These are phyloP conservation scores for Molorchus minor DNA, from an alignment of 2,888 invertebrate genomes.

Conservation along the genomic window DNA sequence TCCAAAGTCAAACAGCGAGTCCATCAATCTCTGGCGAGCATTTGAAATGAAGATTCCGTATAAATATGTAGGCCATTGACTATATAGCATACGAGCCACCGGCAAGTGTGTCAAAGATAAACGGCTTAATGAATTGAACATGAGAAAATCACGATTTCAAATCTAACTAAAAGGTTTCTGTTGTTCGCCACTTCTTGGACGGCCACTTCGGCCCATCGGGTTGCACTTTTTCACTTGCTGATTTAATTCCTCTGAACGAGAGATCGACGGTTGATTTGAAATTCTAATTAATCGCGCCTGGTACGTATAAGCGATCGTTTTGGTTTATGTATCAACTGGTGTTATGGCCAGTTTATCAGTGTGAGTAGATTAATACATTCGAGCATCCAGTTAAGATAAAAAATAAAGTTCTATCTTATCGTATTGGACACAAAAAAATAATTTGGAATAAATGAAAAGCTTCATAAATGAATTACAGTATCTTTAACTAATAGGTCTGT, in stretches of 20 bases:
- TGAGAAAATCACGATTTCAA: constrained; percentile 61
- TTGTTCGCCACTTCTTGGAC: constrained; percentile 56
- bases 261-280: constrained; percentile 13
- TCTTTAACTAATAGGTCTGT: no score
- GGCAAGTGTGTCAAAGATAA: constrained; percentile 53
- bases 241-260: constrained; percentile 16
- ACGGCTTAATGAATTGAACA: constrained; percentile 63
- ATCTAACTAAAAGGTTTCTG: constrained; percentile 63
- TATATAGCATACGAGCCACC: constrained; percentile 17
- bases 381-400: no score
- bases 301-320: no score
- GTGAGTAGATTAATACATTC: no score
- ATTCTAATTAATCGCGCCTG: constrained; percentile 9
- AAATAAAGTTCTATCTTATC: no score
- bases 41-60: constrained; percentile 38
- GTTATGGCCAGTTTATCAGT: no score
- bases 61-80: constrained; percentile 35
- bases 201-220: constrained; percentile 28
- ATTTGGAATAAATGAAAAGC: no score
- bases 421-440: no score
- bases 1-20: constrained; percentile 19
- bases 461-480: no score
- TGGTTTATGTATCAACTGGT: no score
- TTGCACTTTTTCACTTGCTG: constrained; percentile 6
- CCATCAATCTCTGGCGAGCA: constrained; percentile 33